Evolutionary conservation across 2,888 invertebrate species (phyloP).

Genomic region (Aphidoletes aphidimyza): DNA sequence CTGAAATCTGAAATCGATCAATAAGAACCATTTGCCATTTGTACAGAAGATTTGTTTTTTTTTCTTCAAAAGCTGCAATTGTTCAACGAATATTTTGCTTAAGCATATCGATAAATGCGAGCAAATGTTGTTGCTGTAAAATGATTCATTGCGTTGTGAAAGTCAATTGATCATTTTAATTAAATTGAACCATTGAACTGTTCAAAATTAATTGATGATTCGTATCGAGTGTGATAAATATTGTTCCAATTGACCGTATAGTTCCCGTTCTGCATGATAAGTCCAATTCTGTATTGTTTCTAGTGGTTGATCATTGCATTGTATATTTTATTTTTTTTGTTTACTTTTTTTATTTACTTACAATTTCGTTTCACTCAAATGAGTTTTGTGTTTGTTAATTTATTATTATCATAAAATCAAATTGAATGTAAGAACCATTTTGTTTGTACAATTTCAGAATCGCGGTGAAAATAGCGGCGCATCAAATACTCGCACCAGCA

Average conservation of each 20-base stretch:
- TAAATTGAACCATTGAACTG: neutral
- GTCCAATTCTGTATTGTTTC: slow-evolving; percentile 30
- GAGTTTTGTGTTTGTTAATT: no score
- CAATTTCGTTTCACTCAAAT: neutral
- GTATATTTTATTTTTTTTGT: neutral
- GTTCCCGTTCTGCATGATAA: slow-evolving; percentile 48
- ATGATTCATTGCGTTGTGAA: no score
- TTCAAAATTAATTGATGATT: neutral
- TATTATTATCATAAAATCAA: neutral
- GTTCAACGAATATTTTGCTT: no score
- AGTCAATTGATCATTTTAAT: no score
- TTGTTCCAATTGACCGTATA: neutral
- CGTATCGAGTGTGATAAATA: neutral
- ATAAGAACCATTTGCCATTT: slow-evolving; percentile 56
- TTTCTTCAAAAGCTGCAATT: no score
- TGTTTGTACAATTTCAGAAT: slow-evolving; percentile 59
- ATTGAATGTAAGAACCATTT: neutral
- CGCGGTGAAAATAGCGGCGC: slow-evolving; percentile 67
- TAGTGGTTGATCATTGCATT: neutral
- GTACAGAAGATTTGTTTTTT: slow-evolving; percentile 55
- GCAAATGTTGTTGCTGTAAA: no score
- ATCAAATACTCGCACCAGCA: slow-evolving; percentile 83
- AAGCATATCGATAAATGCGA: no score
- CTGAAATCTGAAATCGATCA: no score
- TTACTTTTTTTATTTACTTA: neutral